Evolutionary conservation across 2,888 invertebrate genomes (phyloP).

Genomic region (Oasisia sp.): DNA sequence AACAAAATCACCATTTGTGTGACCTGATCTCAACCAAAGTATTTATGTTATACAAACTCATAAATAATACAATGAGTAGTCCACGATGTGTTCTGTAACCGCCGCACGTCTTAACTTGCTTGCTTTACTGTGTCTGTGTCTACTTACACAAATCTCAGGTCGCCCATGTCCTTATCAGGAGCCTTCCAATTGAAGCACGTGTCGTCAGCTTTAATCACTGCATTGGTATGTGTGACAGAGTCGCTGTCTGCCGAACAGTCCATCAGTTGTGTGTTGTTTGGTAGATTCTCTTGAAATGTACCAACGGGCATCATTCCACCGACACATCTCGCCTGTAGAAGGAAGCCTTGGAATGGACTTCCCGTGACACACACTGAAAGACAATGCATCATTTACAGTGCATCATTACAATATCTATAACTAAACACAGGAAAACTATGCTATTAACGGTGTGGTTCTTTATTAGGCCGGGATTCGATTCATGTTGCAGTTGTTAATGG

Average conservation of each 20-base stretch:
- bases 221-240: background rate
- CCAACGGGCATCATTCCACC: background rate
- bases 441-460: background rate
- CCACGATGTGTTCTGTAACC: too few species aligned
- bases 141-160: conserved; percentile 4
- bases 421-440: background rate
- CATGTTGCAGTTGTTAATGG: too few species aligned
- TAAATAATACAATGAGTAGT: too few species aligned
- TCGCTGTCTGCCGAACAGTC: background rate
- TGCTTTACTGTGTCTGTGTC: background rate
- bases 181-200: background rate
- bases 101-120: too few species aligned
- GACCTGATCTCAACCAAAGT: too few species aligned
- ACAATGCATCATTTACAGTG: background rate
- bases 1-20: too few species aligned
- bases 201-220: background rate
- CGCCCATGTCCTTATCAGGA: background rate
- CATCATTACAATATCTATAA: background rate
- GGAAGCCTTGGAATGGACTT: conserved; percentile 6
- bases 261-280: background rate
- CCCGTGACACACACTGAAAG: background rate
- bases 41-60: too few species aligned
- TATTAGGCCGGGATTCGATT: too few species aligned
- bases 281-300: background rate
- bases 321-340: background rate